Base-by-base conservation (phyloP, 1,140 invertebrate species). In the Drosophila azteca region DNA sequence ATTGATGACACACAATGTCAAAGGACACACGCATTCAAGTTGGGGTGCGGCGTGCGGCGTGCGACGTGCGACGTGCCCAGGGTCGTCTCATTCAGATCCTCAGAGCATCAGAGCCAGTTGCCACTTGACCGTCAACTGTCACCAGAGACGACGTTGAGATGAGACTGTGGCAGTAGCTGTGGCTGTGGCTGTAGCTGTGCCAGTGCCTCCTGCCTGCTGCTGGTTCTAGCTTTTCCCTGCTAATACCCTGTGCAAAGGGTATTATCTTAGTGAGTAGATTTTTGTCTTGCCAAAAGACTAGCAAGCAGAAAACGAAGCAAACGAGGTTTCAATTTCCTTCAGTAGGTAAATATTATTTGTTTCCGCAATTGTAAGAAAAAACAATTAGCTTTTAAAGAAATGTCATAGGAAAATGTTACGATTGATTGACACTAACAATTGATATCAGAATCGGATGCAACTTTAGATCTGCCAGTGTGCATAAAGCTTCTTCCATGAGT, bases 51-150 rank as follows among this genome's bases (percentile, higher is more conserved):
- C 73, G 44, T 63, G 44, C 53, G n/a, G n/a, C n/a, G n/a, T n/a
- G n/a, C 8, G 31, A 9, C 41, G 11, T 58, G 44, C 66, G 61
- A 62, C 73, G 44, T 63, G 44, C 53, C 29, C 49, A 29, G 50
- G 44, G 44, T 64, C 57, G 41, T 20, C 44, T 45, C 43, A 66
- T 51, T 58, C 46, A 17, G 31, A 39, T 31, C 29, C 39, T 2
- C 51, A 58, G 22, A 66, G 65, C 35, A 52, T 49, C 44, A 45
- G 49, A 66, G 83, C 70, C 75, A 70, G 70, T 55, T 58, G 69
- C 53, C 78, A 87, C 83, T 88, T 87, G 82, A 87, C 82, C 82
- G 79, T 88, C 82, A 88, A 70, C 83, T 77, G 78, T 80, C 78
- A 81, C 61, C 61, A 63, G 79, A 81, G 78, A 66, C 71, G 74